Conservation (phyloP, 2,797 vertebrate genomes). For the Botia almorhae region DNA sequence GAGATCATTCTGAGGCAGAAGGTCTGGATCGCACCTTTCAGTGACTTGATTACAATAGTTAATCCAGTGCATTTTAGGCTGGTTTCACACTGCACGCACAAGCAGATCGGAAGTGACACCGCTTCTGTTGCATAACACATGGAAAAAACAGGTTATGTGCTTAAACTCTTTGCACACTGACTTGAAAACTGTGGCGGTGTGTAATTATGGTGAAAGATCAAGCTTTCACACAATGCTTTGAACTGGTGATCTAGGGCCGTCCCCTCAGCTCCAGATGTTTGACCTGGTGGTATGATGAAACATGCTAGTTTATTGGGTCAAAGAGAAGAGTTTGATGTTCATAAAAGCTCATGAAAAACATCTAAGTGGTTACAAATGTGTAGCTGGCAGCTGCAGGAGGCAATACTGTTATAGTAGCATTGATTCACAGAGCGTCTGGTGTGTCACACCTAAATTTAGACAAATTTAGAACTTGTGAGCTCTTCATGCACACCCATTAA, state of each 20-base stretch:
- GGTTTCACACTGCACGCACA: not conserved
- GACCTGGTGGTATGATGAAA: conserved; percentile 21
- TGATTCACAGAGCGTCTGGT: conserved; percentile 3
- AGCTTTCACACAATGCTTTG: not conserved
- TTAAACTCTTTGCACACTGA: not conserved
- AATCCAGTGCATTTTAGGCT: not conserved
- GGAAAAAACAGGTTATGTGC: not conserved
- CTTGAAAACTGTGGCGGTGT: not conserved
- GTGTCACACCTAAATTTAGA: not conserved
- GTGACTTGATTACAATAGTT: conserved; percentile 1
- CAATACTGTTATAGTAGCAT: conserved; percentile 15
- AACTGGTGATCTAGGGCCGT: conserved; percentile 10
- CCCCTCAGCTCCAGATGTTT: conserved; percentile 39
- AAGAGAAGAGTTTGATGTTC: conserved; percentile 11
- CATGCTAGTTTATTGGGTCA: conserved; percentile 30
- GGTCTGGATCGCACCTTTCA: conserved; percentile 37
- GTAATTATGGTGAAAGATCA: conserved; percentile 21
- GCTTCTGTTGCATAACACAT: not conserved
- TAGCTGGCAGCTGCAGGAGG: conserved; percentile 8
- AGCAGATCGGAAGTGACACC: not conserved
- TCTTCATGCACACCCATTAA: conserved; percentile 25
- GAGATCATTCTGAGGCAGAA: conserved; percentile 34
- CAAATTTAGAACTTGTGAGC: conserved; percentile 28
- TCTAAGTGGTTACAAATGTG: conserved; percentile 31
- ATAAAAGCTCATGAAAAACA: not conserved